A percentile compares a stretch with the other conserved stretches of the same genome.
Evolutionary conservation across 2,113 vertebrate species (phyloP).

Genomic region (Hippocampus comes): DNA sequence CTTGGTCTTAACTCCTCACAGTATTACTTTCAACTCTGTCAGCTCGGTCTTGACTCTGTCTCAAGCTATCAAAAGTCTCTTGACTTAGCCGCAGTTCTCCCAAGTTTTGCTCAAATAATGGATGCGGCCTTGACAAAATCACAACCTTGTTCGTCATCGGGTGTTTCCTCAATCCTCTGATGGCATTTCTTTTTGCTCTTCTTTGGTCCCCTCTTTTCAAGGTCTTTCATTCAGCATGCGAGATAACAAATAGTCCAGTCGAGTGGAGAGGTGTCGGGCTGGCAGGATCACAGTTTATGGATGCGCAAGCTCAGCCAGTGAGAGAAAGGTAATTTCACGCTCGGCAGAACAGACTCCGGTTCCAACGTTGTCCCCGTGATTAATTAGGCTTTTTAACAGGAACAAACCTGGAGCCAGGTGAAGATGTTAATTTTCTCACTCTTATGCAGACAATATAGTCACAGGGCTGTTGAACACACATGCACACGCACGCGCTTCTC

Average conservation of each 20-base stretch:
- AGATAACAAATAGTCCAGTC: constrained; percentile 51
- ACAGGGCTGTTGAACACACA: constrained; percentile 6
- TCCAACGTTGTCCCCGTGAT: constrained; percentile 66
- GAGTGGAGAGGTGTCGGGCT: constrained; percentile 47
- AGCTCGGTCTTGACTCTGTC: not conserved
- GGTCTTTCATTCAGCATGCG: constrained; percentile 16
- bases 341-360: constrained; percentile 51
- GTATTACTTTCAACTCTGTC: not conserved
- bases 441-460: constrained; percentile 57
- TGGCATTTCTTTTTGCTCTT: not conserved
- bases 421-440: constrained; percentile 68
- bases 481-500: not conserved
- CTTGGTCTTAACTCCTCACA: not conserved
- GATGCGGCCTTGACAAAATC: constrained; percentile 4
- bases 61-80: not conserved
- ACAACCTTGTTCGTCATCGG: constrained; percentile 9
- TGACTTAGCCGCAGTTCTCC: not conserved
- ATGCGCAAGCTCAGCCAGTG: constrained; percentile 52
- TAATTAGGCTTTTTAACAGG: constrained; percentile 69
- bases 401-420: constrained; percentile 68
- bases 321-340: constrained; percentile 74
- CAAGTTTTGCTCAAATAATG: not conserved
- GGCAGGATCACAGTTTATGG: constrained; percentile 67
- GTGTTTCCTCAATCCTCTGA: constrained; percentile 25
- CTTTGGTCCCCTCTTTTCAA: constrained; percentile 14